Base-by-base conservation (phyloP, 2,113 vertebrate species). In the Gobius niger region DNA sequence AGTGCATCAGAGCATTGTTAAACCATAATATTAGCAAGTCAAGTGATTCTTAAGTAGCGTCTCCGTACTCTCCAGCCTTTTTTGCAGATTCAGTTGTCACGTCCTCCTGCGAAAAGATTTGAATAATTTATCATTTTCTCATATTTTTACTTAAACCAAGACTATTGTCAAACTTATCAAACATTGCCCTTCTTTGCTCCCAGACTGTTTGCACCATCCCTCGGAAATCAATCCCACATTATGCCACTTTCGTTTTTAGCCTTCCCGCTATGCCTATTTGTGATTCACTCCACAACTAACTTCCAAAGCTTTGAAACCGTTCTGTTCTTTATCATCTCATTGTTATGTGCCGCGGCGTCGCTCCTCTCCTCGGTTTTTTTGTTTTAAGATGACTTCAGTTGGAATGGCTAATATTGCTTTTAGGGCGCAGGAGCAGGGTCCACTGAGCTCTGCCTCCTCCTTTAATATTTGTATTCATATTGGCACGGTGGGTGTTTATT, bases 321-420 rank as follows among this genome's bases (percentile, higher is more conserved):
- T 77, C n/a, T 49, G 7, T 81, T 72, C 80, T 80, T 83, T 69
- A 77, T 84, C 75, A 49, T 76, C 74, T 85, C 82, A 82, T 89
- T 85, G 76, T 87, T 82, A 83, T 89, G 76, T 52, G 59, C 63
- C 84, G 73, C 70, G 67, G 75, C 42, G 7, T 61, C 9, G 47
- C 67, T 63, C 52, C 16, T 74, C 66, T 76, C 54, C 78, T 77
- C 18, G 14, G 54, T 63, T 82, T 77, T 77, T 46, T 75, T 80
- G 70, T 81, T 82, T 82, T 77, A 24, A 72, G 53, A 72, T 47
- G 65, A 75, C 80, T 80, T 82, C 73, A 80, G 72, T 73, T 60
- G 61, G 77, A 81, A 77, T 75, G 79, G 78, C 61, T 87, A 77
- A 83, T 81, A 74, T 77, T 67, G 64, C 65, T 67, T 83, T 80